phyloP scores from a whole-genome alignment of 2,113 vertebrate species.

The Muntiacus reevesi region DNA sequence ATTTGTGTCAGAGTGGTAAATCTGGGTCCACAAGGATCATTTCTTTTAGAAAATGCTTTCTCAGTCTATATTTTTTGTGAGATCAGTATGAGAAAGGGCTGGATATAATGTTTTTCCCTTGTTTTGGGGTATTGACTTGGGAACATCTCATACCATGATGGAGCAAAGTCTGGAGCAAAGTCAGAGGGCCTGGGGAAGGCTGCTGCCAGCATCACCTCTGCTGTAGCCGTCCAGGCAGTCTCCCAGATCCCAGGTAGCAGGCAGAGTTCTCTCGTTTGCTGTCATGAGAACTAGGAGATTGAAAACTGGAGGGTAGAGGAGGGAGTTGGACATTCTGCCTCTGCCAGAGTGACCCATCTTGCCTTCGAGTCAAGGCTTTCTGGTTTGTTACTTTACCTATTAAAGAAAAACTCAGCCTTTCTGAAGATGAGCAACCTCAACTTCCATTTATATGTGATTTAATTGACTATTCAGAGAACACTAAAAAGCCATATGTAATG shows the following conservation, averaged over 20 bases:
- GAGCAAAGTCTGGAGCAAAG: not conserved
- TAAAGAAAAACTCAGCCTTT: not conserved
- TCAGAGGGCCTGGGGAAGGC: not conserved
- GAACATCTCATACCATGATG: not conserved
- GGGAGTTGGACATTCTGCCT: not conserved
- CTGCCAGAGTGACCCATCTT: not conserved
- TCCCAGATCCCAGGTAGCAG: not conserved
- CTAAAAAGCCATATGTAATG: not conserved
- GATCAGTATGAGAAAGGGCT: not conserved
- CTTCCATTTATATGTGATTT: not conserved
- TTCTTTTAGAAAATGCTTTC: not conserved
- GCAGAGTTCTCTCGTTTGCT: not conserved
- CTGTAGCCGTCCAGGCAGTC: not conserved
- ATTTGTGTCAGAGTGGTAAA: not conserved
- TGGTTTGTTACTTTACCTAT: not conserved
- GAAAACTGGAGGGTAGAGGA: not conserved
- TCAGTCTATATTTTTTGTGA: not conserved
- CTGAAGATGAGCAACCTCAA: not conserved
- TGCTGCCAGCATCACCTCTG: fast-evolving
- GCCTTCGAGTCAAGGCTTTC: not conserved
- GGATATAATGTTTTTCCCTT: not conserved
- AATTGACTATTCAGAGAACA: conserved; percentile 1
- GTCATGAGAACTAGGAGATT: not conserved
- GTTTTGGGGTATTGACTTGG: not conserved
- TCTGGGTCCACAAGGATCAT: not conserved